Percentiles rank a stretch among this genome's conserved stretches.
These are phyloP conservation scores for Vanessa tameamea DNA, from an alignment of 1,140 invertebrate genomes.

Conservation along the genomic window DNA sequence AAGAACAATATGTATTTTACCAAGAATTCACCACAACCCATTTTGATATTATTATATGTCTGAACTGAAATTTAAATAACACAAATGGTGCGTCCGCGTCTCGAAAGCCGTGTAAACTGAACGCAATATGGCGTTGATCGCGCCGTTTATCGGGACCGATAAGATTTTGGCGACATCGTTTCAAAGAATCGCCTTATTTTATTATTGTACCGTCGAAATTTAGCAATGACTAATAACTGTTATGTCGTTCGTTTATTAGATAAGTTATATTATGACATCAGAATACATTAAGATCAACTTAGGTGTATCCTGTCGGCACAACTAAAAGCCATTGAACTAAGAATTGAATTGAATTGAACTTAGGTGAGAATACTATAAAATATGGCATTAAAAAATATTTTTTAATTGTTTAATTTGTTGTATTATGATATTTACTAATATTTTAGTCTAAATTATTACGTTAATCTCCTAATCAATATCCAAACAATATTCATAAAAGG, in stretches of 20 bases:
- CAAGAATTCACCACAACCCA: constrained; percentile 74
- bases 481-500: too few species aligned
- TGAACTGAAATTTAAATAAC: constrained; percentile 14
- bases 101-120: constrained; percentile 23
- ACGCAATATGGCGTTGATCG: constrained; percentile 20
- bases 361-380: too few species aligned
- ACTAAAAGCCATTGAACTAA: too few species aligned
- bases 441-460: too few species aligned
- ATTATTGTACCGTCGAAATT: constrained; percentile 10
- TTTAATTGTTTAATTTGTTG: too few species aligned
- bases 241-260: not conserved
- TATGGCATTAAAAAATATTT: too few species aligned
- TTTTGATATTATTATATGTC: constrained; percentile 48
- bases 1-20: constrained; percentile 75
- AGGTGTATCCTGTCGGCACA: too few species aligned
- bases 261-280: not conserved
- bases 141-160: constrained; percentile 10
- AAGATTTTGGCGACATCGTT: constrained; percentile 20
- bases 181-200: constrained; percentile 4
- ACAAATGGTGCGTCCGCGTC: constrained; percentile 15
- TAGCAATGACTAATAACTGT: not conserved
- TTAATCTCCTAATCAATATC: too few species aligned
- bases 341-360: too few species aligned
- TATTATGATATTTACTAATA: too few species aligned
- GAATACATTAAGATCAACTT: too few species aligned